Conservation (phyloP, 2,113 vertebrate genomes). For the Chloropsis cyanopogon region DNA sequence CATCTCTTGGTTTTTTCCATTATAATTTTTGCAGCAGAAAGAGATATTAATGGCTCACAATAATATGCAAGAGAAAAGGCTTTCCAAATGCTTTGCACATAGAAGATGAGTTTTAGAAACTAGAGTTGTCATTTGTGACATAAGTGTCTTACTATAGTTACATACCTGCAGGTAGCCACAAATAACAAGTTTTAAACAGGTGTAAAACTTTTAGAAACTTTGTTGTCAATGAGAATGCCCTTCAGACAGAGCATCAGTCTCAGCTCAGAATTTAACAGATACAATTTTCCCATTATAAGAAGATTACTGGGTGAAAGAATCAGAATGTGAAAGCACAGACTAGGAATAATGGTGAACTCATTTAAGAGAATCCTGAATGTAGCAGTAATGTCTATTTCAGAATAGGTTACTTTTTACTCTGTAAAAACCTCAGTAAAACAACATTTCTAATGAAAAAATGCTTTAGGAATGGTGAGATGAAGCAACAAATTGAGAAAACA, state of each 20-base stretch:
- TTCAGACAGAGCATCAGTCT: neutral
- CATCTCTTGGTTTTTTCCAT: neutral
- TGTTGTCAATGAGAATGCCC: neutral
- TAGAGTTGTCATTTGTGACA: neutral
- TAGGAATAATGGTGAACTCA: neutral
- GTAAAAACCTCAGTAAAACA: neutral
- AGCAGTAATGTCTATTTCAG: neutral
- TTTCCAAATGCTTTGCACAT: neutral
- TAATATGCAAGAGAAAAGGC: constrained; percentile 24
- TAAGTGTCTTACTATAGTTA: neutral
- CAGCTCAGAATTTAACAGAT: neutral
- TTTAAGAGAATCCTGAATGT: neutral
- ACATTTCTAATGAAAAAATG: constrained; percentile 1
- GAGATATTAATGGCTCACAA: neutral
- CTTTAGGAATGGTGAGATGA: neutral
- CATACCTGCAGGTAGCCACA: neutral
- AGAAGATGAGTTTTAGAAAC: neutral
- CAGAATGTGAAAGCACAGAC: neutral
- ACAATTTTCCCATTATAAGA: neutral
- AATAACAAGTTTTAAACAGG: neutral
- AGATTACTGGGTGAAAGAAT: neutral
- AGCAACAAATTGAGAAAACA: constrained; percentile 22
- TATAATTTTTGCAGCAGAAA: constrained; percentile 7
- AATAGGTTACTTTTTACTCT: neutral
- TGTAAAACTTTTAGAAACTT: neutral